Base-by-base conservation (phyloP, 2,888 invertebrate genomes). In the Itoplectis maculator region DNA sequence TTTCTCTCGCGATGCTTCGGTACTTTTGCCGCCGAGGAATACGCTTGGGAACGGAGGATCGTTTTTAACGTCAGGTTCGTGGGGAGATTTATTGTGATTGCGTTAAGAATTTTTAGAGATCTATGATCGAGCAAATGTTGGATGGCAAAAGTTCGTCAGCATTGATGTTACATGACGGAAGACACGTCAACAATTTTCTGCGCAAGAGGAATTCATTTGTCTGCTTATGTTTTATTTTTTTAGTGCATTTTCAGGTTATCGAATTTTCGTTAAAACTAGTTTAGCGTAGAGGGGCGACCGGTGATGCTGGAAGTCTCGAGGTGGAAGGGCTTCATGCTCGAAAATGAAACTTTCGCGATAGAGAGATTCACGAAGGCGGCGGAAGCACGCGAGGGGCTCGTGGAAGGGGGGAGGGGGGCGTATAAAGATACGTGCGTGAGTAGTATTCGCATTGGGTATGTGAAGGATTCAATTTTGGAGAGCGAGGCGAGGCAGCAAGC, bases 381-480 rank as follows among this genome's bases (percentile, higher is more conserved):
- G 42, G 40, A 63, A 74, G 49, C 73, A 74, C 73, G 73, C 49
- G 40, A 74, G 63, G 40, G 51, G 15, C 20, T 54, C 54, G 23
- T 56, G 40, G 47, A n/a, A n/a, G n/a, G n/a, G n/a, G n/a, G n/a
- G n/a, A n/a, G n/a, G n/a, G n/a, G n/a, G n/a, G n/a, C n/a, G 35
- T 35, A 59, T 51, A 40, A 63, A 40, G 49, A 63, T 74, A 51
- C 23, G 56, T 45, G 45, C 40, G 51, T 63, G 63, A 51, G 61
- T 63, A 74, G 47, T 63, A 74, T 63, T 51, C 63, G 18, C 20
- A 40, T 51, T 51, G 73, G 61, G 61, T 73, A 73, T 73, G 61
- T 49, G 73, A 23, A 49, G 73, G 73, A 73, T 73, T 73, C 73
- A 73, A 73, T 73, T 73, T 73, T 73, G 61, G 47, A 37, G 73